Evolutionary conservation across 2,888 invertebrate genomes (phyloP), one percentile per base, ranked within the genome.

Genomic region (Lochmaea capreae): DNA sequence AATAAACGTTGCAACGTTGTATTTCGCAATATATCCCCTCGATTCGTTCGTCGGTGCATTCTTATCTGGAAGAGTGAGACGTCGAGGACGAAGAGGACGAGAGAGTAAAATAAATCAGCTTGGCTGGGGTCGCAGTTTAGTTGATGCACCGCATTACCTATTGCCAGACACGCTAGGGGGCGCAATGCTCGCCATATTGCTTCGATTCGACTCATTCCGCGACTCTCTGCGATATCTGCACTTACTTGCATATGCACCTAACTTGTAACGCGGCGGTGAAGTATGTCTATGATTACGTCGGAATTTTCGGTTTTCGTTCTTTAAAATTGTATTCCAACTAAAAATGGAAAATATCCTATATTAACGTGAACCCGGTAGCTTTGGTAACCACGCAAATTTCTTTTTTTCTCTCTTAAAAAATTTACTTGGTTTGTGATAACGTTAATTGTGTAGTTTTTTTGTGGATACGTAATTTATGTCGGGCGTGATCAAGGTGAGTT

Each of bases 81-180:
- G 70, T 65, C 43, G 70, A 33, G 63, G 70, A 70, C 63, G 52
- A 70, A 54, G 70, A 43, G 22, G 46, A 39, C 63, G 70, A 71
- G 46, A 62, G 71, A 58, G 71, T 65, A 72, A 74, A 67, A 74
- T 67, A 65, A 67, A 58, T 69, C 73, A 65, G 70, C 66, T 70
- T 70, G 73, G 70, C 73, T 67, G 71, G 68, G 67, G 71, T 74
- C 71, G 72, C 65, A 63, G 62, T 63, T 63, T 63, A 63, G 62
- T 59, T 43, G 72, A 67, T 75, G 76, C 76, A 73, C 75, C 67
- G 59, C 57, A 43, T 16, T 33, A 63, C 68, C 71, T 67, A 72
- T 62, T 33, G 73, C 76, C 73, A 79, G 79, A 79, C 79, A 77
- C 74, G 65, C 54, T 69, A 79, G 79, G 73, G 79, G 68, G 76